Evolutionary conservation across 2,113 vertebrate species (phyloP), one percentile per base, ranked within the genome.

Genomic region (Hippocampus barbouri): DNA sequence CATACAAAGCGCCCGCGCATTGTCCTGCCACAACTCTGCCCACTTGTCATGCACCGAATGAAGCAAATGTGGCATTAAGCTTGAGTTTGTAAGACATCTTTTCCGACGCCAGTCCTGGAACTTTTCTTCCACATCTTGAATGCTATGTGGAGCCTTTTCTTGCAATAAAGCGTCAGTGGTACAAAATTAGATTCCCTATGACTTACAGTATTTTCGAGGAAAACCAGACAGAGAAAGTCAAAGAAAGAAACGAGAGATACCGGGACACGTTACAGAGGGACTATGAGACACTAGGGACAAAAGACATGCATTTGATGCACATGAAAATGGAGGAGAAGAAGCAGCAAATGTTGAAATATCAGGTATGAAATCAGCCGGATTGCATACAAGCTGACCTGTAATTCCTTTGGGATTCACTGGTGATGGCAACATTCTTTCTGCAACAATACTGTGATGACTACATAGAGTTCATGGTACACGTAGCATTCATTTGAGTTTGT

Each of bases 251-350:
- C 49, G 91, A 91, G n/a, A 83, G 81, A 56, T 89, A 95, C 79
- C 95, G 93, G 93, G 92, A 95, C 21, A 68, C 93, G 4, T 78
- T 96, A 77, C 76, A 49, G 63, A 94, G 79, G 69, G 94, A 97
- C 83, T 96, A 96, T 5, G 94, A 95, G 81, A 87, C 80, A 66
- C 93, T 92, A 0, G 94, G 94, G 5, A 84, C 96, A 30, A 82
- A 72, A 11, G 93, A 97, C 82, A 87, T 93, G 64, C 89, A 94
- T 11, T 86, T 89, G 72, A 91, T 94, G 85, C 87, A 95, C 77
- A 92, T 85, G 66, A 93, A 82, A 78, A 88, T 96, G 71, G 91
- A 92, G 27, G 83, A 92, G 79, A 86, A 94, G 73, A 94, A 74
- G 74, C 87, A 93, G 38, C 62, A 73, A 8, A 90, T 84, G 59